A percentile compares a stretch with the other conserved stretches of the same genome.
Evolutionary conservation across 2,888 invertebrate genomes (phyloP).

Genomic region (Notocelia uddmanniana): DNA sequence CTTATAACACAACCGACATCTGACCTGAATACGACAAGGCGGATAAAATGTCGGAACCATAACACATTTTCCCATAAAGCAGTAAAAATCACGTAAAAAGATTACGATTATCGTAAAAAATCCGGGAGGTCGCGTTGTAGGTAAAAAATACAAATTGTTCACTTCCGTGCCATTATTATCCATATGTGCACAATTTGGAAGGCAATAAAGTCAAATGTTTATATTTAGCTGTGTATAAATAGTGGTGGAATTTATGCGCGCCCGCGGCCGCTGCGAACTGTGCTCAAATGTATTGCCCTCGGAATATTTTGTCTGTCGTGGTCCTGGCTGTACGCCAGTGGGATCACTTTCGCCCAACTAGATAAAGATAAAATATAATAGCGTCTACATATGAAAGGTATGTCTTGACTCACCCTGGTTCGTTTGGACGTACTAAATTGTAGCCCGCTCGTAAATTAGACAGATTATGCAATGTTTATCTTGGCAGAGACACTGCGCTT

Average conservation of each 20-base stretch:
- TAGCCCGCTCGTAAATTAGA: slow-evolving; percentile 28
- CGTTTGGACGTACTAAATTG: slow-evolving; percentile 22
- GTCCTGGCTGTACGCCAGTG: slow-evolving; percentile 76
- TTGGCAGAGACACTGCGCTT: slow-evolving; percentile 28
- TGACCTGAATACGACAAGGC: slow-evolving; percentile 40
- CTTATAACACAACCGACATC: slow-evolving; percentile 40
- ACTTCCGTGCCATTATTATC: slow-evolving; percentile 60
- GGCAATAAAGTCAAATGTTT: slow-evolving; percentile 72
- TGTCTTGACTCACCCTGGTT: slow-evolving; percentile 59
- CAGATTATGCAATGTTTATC: slow-evolving; percentile 41
- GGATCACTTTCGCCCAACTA: slow-evolving; percentile 80
- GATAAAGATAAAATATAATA: slow-evolving; percentile 70
- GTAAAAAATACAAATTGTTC: slow-evolving; percentile 62
- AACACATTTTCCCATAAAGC: slow-evolving; percentile 36
- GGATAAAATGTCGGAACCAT: slow-evolving; percentile 28
- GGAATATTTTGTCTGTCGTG: slow-evolving; percentile 82
- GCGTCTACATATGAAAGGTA: slow-evolving; percentile 58
- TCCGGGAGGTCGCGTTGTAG: slow-evolving; percentile 48
- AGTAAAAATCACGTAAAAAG: slow-evolving; percentile 43
- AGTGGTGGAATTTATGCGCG: slow-evolving; percentile 73
- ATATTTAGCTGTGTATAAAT: slow-evolving; percentile 77
- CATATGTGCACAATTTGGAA: slow-evolving; percentile 59
- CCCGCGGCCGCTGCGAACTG: slow-evolving; percentile 60
- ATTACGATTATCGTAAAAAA: slow-evolving; percentile 45
- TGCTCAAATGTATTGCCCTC: slow-evolving; percentile 76